A percentile compares a stretch with the other conserved stretches of the same genome.
Evolutionary conservation across 2,113 vertebrate genomes (phyloP).

Genomic region (Boulengerochromis microlepis): DNA sequence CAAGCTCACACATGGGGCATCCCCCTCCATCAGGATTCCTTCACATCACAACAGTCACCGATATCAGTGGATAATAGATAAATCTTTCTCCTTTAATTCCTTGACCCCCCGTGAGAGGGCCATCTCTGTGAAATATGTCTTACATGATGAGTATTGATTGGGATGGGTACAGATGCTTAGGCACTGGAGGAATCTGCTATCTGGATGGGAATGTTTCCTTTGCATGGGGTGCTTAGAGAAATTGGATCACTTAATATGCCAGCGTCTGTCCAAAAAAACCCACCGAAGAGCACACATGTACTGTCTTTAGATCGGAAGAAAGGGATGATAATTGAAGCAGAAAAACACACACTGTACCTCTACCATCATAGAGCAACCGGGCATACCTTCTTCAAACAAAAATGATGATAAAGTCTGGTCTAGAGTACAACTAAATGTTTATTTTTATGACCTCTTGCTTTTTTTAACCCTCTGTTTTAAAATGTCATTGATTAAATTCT

Average conservation of each 20-base stretch:
- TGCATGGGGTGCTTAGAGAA: slow-evolving; percentile 4
- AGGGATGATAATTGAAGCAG: neutral
- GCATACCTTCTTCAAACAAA: neutral
- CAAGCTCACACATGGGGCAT: neutral
- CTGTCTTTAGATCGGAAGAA: neutral
- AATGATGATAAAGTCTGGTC: neutral
- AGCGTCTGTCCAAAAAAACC: neutral
- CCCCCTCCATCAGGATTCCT: neutral
- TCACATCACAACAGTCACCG: neutral
- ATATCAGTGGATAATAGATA: slow-evolving; percentile 4
- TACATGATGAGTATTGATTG: slow-evolving; percentile 66
- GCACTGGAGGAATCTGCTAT: slow-evolving; percentile 1
- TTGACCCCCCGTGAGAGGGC: slow-evolving; percentile 19
- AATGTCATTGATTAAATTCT: neutral
- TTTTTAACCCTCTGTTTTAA: neutral
- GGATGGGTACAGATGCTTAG: neutral
- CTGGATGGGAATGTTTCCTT: slow-evolving; percentile 39
- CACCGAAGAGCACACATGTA: neutral
- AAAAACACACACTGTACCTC: neutral
- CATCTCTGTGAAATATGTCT: slow-evolving; percentile 56
- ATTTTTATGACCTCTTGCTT: neutral
- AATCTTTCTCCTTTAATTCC: neutral
- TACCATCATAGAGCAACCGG: neutral
- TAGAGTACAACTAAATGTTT: neutral
- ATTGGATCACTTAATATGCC: neutral